Percentiles rank a stretch among this genome's conserved stretches.
phyloP scores from a whole-genome alignment of 2,113 vertebrate species.

The Orthonyx spaldingii region DNA sequence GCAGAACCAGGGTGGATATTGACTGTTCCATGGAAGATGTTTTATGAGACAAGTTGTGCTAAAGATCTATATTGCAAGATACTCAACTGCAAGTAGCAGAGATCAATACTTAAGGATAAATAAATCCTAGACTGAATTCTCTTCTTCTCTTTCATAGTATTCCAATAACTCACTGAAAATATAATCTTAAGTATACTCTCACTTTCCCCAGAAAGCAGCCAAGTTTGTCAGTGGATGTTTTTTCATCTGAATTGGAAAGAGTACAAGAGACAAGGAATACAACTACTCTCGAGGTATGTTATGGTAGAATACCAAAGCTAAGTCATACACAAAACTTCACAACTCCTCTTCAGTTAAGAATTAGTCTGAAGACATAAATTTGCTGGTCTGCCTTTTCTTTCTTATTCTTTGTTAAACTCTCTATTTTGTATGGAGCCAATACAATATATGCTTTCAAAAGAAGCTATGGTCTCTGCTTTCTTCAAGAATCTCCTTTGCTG shows the following conservation, averaged over 20 bases:
- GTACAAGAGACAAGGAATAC: not conserved
- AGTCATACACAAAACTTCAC: not conserved
- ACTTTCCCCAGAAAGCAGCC: not conserved
- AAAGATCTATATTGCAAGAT: not conserved
- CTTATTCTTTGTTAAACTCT: not conserved
- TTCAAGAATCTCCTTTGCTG: not conserved
- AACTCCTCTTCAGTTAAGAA: not conserved
- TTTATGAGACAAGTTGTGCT: not conserved
- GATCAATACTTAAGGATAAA: not conserved
- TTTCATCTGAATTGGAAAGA: not conserved
- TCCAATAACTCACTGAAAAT: not conserved
- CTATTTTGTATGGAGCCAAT: not conserved
- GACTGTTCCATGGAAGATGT: not conserved
- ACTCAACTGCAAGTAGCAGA: not conserved
- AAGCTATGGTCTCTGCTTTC: not conserved
- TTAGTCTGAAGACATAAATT: not conserved
- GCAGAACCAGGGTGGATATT: not conserved
- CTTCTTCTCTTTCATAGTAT: not conserved
- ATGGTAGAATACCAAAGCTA: not conserved
- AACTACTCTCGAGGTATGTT: not conserved
- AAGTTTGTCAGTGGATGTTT: not conserved
- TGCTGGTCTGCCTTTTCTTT: not conserved
- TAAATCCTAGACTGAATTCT: not conserved
- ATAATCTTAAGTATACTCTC: not conserved
- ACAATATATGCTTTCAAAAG: not conserved